A percentile compares a stretch with the other conserved stretches of the same genome.
Conservation (phyloP, 2,888 invertebrate genomes). For the Cerceris rybyensis region DNA sequence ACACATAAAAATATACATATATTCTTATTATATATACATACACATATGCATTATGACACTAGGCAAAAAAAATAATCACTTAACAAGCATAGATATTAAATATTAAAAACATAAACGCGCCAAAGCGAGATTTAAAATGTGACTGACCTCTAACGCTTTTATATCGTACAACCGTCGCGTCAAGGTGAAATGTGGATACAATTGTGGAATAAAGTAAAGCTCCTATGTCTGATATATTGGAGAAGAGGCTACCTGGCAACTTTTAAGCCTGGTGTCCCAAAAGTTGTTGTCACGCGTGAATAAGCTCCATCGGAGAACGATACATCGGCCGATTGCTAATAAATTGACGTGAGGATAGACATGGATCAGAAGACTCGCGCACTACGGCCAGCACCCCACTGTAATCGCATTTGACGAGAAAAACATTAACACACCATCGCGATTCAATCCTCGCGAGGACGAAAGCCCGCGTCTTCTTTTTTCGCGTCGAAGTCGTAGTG, state of each 20-base stretch:
- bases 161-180: constrained; percentile 50
- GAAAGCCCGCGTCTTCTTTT: constrained; percentile 45
- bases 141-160: constrained; percentile 57
- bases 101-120: constrained; percentile 37
- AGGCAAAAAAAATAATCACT: not conserved
- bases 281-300: constrained; percentile 67
- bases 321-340: constrained; percentile 43
- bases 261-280: constrained; percentile 59
- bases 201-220: constrained; percentile 24
- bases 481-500: constrained; percentile 36
- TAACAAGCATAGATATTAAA: not conserved
- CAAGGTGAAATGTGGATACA: constrained; percentile 37
- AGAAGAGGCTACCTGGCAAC: constrained; percentile 60
- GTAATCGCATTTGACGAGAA: constrained; percentile 53
- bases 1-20: too few relatives aligned
- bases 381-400: constrained; percentile 58
- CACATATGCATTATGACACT: not conserved
- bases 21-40: constrained; percentile 1
- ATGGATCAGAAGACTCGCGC: constrained; percentile 39
- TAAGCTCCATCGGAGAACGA: constrained; percentile 66
- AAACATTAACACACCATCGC: constrained; percentile 39
- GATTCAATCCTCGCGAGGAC: constrained; percentile 28
- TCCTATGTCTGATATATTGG: constrained; percentile 29
- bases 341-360: constrained; percentile 41
- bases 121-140: constrained; percentile 48